These are phyloP conservation scores for Notiomystis cincta DNA, from an alignment of 2,113 vertebrate species.

Conservation along the genomic window DNA sequence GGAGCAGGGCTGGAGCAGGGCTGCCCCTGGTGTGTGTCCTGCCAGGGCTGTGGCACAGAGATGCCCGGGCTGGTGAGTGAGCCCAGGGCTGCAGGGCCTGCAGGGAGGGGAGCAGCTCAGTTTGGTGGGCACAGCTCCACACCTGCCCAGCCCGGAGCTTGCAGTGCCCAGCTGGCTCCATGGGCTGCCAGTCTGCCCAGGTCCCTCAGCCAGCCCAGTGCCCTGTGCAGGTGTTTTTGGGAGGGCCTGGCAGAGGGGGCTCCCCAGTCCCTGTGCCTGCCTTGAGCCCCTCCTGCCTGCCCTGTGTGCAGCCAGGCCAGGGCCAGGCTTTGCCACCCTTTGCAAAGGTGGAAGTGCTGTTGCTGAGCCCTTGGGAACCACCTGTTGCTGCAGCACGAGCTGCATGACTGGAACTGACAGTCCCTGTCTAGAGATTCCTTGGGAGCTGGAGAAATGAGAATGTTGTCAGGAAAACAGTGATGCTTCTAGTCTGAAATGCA, in stretches of 20 bases:
- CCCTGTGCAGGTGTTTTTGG: fast-evolving
- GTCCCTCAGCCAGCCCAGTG: not conserved
- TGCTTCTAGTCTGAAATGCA: not conserved
- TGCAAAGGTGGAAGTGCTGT: not conserved
- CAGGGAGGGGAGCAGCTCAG: not conserved
- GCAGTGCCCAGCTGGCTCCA: not conserved
- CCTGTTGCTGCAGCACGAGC: not conserved
- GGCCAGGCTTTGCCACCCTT: not conserved
- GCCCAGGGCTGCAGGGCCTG: fast-evolving
- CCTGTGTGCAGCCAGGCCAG: not conserved
- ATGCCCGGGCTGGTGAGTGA: not conserved
- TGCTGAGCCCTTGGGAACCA: not conserved
- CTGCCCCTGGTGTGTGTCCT: not conserved
- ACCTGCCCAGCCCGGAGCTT: fast-evolving
- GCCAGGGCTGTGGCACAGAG: not conserved
- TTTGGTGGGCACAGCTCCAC: not conserved
- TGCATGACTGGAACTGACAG: not conserved
- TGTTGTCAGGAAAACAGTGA: not conserved
- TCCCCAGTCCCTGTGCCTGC: not conserved
- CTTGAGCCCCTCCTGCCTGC: not conserved
- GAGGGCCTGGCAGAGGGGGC: not conserved
- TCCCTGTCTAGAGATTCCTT: not conserved
- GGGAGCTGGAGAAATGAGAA: not conserved
- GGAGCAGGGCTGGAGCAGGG: not conserved
- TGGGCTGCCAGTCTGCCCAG: fast-evolving